Base-by-base conservation (phyloP, 1,140 invertebrate species). In the Solenopsis fugax region DNA sequence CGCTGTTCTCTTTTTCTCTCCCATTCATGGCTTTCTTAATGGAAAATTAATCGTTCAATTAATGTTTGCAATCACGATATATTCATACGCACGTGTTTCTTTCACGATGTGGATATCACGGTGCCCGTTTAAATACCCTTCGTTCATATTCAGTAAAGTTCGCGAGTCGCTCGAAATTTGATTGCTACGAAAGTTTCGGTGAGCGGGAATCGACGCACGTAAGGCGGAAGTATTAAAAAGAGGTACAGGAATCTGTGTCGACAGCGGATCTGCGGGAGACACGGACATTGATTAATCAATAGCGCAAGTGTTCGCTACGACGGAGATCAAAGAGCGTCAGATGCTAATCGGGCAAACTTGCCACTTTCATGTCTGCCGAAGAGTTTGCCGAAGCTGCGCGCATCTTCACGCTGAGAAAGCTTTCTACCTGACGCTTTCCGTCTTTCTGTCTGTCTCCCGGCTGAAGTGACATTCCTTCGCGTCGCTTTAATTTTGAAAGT, bases 281-380 rank as follows among this genome's bases (percentile, higher is more conserved):
- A 34, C 41, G 12, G 34, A 72, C 34, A 72, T 87, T 73, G 81
- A 84, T 87, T 87, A 65, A 87, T 85, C 58, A 84, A 87, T 65
- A 64, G 41, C 41, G 29, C 52, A 21, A 73, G 75, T 64, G 48
- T 84, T 82, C 60, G 16, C 37, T 60, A 34, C 16, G 45, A 50
- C 41, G 54, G 34, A 52, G 50, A 78, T 84, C 60, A 84, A 85
- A 87, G 60, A 81, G n/a, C 71, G 34, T 52, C 41, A 10, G 67
- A 75, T 87, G 72, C 48, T 60, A 21, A 82, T 52, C 10, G 37
- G 6, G 41, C 12, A 80, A 87, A 86, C 87, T 41, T 85, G 50
- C 84, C 87, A 67, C 86, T 89, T 65, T 78, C 29, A 7, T 67
- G 45, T 56, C 29, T 48, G 6, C 64, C 50, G 65, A 69, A 50